phyloP scores from a whole-genome alignment of 2,888 invertebrate genomes.

The Hirtodrosophila cameraria region DNA sequence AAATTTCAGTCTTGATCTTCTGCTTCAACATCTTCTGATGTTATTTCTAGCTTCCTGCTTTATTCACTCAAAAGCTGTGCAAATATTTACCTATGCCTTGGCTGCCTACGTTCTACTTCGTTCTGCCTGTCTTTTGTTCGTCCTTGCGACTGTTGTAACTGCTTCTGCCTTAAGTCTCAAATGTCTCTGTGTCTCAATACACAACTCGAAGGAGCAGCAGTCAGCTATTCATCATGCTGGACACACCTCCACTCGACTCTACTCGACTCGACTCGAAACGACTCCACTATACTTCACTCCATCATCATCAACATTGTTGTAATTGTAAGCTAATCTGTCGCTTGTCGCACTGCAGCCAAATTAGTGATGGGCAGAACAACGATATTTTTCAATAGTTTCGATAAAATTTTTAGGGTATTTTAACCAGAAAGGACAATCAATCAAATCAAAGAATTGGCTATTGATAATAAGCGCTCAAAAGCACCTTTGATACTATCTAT shows the following conservation, averaged over 20 bases:
- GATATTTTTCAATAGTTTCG: too few relatives aligned
- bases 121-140: slow-evolving; percentile 10
- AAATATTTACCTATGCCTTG: slow-evolving; percentile 44
- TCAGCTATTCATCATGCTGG: slow-evolving; percentile 49
- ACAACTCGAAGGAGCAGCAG: neutral
- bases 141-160: slow-evolving; percentile 9
- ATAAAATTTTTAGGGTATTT: too few relatives aligned
- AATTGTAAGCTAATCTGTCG: slow-evolving; percentile 60
- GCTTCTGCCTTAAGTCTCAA: neutral
- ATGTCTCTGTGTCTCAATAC: neutral
- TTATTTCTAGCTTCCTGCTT: slow-evolving; percentile 31
- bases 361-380: too few relatives aligned
- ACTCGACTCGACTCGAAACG: too few relatives aligned
- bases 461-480: too few relatives aligned
- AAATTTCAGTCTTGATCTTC: slow-evolving; percentile 2
- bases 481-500: too few relatives aligned
- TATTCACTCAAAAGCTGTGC: slow-evolving; percentile 35
- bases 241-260: slow-evolving; percentile 1
- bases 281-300: slow-evolving; percentile 5
- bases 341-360: slow-evolving; percentile 44
- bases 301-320: slow-evolving; percentile 48
- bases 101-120: neutral
- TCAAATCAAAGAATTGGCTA: too few relatives aligned
- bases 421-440: too few relatives aligned
- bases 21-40: slow-evolving; percentile 13